These are phyloP conservation scores for Odontocolon sp. DNA, from an alignment of 2,888 invertebrate species.

Conservation along the genomic window DNA sequence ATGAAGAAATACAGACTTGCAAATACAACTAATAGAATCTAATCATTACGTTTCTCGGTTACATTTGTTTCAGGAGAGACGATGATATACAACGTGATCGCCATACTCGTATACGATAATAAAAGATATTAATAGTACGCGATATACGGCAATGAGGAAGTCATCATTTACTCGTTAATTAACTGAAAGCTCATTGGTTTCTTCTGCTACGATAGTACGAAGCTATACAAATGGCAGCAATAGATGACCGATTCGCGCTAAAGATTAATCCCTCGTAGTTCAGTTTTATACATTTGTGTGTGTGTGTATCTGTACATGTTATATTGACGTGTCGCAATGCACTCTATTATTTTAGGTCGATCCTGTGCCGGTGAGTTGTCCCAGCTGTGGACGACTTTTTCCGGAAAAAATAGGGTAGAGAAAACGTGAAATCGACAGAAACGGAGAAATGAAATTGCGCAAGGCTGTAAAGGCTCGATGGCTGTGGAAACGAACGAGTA, in stretches of 20 bases:
- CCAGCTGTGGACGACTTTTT: slow-evolving; percentile 16
- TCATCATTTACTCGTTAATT: no score
- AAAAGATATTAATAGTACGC: no score
- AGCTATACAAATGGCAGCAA: background rate
- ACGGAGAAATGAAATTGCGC: slow-evolving; percentile 6
- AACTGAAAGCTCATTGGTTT: background rate
- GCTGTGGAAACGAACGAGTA: slow-evolving; percentile 1
- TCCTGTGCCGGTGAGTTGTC: slow-evolving; percentile 18
- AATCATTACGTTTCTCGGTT: background rate
- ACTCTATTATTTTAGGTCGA: slow-evolving; percentile 49
- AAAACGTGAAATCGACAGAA: background rate
- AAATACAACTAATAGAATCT: background rate
- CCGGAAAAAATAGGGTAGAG: background rate
- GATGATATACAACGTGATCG: no score
- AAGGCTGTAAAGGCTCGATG: background rate
- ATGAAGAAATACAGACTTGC: background rate
- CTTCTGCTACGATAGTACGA: no score
- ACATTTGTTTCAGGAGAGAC: no score
- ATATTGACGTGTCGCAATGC: slow-evolving; percentile 18
- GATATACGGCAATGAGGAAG: no score
- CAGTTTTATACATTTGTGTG: background rate
- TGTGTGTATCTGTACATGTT: background rate
- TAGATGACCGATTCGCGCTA: background rate
- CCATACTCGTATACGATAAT: no score
- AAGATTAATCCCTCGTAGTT: background rate